Conservation (phyloP, 1,140 invertebrate genomes). For the Brachionus koreanus region DNA sequence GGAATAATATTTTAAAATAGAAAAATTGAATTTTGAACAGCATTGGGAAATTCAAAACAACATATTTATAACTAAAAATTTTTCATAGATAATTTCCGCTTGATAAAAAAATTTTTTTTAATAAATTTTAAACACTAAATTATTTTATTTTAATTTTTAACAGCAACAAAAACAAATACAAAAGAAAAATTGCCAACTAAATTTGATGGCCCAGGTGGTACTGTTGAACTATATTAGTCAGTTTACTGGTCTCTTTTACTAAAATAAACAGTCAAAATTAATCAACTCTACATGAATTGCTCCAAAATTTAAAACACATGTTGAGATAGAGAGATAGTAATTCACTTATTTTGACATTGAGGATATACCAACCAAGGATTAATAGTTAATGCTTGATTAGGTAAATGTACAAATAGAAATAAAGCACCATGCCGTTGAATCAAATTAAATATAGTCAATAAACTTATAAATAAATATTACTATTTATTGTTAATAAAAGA, state of each 20-base stretch:
- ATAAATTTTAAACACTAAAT: too few relatives aligned
- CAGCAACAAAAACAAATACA: too few relatives aligned
- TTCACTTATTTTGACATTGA: conserved; percentile 16
- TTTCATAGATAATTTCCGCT: background rate
- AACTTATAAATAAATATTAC: background rate
- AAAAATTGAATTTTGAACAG: background rate
- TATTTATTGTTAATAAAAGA: background rate
- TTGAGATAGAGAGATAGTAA: background rate
- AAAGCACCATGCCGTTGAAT: background rate
- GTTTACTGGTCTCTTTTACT: background rate
- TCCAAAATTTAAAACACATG: conserved; percentile 10
- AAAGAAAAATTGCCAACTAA: background rate
- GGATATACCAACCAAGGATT: background rate
- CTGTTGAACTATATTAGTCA: background rate
- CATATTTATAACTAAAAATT: background rate
- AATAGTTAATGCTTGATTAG: background rate
- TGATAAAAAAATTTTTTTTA: too few relatives aligned
- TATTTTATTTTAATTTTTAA: too few relatives aligned
- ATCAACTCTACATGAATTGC: background rate
- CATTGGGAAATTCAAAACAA: background rate
- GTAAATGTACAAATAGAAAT: background rate
- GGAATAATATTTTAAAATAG: background rate
- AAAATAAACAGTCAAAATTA: conserved; percentile 2
- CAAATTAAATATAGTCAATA: background rate
- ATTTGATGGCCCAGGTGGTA: background rate